phyloP scores from a whole-genome alignment of 92 coral and sea anemone species.

The Porites cylindrica region DNA sequence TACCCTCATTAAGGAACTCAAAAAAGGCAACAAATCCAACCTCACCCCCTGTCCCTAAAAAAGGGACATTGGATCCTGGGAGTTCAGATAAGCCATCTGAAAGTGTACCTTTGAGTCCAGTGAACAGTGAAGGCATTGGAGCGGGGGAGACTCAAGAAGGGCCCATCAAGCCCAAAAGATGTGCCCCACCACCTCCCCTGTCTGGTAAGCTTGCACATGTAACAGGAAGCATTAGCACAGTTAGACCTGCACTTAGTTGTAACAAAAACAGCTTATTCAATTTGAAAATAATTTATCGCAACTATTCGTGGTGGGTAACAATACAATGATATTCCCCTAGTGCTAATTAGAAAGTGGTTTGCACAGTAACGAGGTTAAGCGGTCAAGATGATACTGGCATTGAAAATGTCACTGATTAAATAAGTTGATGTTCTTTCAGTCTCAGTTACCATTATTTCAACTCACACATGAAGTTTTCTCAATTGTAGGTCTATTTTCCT shows the following conservation, averaged over 20 bases:
- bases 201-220: constrained; percentile 33
- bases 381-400: too few relatives aligned
- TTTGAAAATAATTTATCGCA: too few relatives aligned
- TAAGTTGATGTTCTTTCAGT: too few relatives aligned
- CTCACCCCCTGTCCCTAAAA: constrained; percentile 64
- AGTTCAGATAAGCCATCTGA: constrained; percentile 12
- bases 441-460: too few relatives aligned
- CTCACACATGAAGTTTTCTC: too few relatives aligned
- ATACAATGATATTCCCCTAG: too few relatives aligned
- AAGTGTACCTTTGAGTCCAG: constrained; percentile 34
- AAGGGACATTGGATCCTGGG: constrained; percentile 39
- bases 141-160: constrained; percentile 34
- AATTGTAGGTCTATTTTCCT: too few relatives aligned
- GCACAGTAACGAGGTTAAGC: too few relatives aligned
- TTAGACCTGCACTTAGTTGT: neutral
- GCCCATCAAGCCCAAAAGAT: constrained; percentile 71
- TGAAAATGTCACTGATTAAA: too few relatives aligned
- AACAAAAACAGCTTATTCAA: too few relatives aligned
- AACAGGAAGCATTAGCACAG: neutral
- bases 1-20: constrained; percentile 23
- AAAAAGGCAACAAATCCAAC: constrained; percentile 42
- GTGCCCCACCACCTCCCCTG: constrained; percentile 88
- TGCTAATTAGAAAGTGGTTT: too few relatives aligned
- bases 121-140: neutral
- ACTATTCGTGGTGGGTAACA: too few relatives aligned